phyloP scores from a whole-genome alignment of 2,888 invertebrate species.

The Acanthoscelides obtectus region DNA sequence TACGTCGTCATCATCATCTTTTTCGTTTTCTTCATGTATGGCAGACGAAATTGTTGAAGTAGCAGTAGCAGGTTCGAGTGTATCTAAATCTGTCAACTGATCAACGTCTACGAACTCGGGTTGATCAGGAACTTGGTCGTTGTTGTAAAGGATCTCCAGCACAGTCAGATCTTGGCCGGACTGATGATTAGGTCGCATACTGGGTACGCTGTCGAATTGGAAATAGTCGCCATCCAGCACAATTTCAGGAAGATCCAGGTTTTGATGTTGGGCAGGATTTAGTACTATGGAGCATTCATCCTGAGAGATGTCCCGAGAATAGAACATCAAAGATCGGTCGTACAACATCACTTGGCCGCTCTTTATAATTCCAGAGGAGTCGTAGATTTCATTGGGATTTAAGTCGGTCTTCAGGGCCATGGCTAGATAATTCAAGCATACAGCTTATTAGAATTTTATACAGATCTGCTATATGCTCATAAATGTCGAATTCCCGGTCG shows the following conservation, averaged over 20 bases:
- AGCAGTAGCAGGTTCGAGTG: not conserved
- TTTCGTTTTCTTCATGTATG: conserved; percentile 8
- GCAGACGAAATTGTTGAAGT: not conserved
- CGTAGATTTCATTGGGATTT: conserved; percentile 11
- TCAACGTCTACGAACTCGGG: conserved; percentile 27
- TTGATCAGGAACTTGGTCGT: conserved; percentile 12
- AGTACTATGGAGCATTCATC: conserved; percentile 14
- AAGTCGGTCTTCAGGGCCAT: conserved; percentile 16
- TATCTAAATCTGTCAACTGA: conserved; percentile 19
- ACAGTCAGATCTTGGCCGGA: conserved; percentile 13
- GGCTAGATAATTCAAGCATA: too few relatives aligned
- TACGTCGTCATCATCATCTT: conserved; percentile 25
- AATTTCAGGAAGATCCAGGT: conserved; percentile 11
- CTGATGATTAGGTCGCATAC: not conserved
- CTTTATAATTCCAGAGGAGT: conserved; percentile 14
- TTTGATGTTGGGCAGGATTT: conserved; percentile 8
- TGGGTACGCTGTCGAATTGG: conserved; percentile 9
- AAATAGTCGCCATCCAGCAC: conserved; percentile 12
- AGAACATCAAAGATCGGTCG: conserved; percentile 13
- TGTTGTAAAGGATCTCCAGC: conserved; percentile 15
- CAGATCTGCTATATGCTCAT: not conserved
- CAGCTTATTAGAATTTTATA: not conserved
- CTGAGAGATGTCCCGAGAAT: conserved; percentile 6
- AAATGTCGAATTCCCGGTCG: too few relatives aligned
- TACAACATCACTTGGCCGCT: conserved; percentile 12